Base-by-base conservation (phyloP, 2,888 invertebrate species). In the Eupithecia centaureata region DNA sequence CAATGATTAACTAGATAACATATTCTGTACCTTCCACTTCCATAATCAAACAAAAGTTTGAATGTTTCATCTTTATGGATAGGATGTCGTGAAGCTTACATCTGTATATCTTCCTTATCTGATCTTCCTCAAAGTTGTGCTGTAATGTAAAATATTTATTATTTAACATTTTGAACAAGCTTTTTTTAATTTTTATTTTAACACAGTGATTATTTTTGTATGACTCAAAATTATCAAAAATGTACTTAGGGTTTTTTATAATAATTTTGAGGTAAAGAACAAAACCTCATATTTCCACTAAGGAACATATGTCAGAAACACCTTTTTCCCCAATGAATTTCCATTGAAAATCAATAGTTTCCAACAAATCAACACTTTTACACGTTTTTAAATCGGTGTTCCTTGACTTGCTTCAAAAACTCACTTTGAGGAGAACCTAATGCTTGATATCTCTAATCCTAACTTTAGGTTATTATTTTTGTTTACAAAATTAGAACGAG, bases 181-280 rank as follows among this genome's bases (percentile, higher is more conserved):
- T 38, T 33, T 59, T 51, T 51, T 22, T 47, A 13, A n/a, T 52
- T 52, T 30, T 12, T 57, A 38, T 32, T 25, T 30, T 28, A 58
- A 42, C 56, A 25, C 59, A 42, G 54, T 68, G 25, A 63, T 33
- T 67, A 60, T 54, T 65, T 18, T 58, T 27, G n/a, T 42, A 58
- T 15, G 42, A 65, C 42, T 61, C 7, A 58, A 22, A 22, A 22
- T 47, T 47, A 47, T 47, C 47, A 47, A 47, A 22, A 22, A 47
- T 42, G 42, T 47, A 47, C 47, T 18, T 22, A 47, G 22, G 18
- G 5, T 42, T 22, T 47, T 4, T 42, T 42, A n/a, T 7, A 38
- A 38, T 38, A 18, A 18, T 18, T 42, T 18, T 15, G 0, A 38
- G n/a, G n/a, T n/a, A n/a, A n/a, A n/a, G n/a, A n/a, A n/a, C n/a